Base-by-base conservation (phyloP, 2,888 invertebrate genomes). In the Steromphala cineraria region DNA sequence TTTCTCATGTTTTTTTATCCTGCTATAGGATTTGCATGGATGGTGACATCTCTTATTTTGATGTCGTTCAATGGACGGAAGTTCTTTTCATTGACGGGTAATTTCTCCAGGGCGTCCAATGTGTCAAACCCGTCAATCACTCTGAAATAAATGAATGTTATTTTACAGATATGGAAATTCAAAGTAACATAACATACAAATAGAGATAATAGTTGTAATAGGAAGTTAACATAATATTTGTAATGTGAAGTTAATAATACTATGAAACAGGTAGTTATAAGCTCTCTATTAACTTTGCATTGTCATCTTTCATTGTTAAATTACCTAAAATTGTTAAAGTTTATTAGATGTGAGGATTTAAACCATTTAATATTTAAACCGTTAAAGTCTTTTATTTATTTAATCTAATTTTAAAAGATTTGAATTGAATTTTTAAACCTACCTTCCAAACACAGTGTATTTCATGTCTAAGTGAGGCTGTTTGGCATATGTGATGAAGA, bases 1-100 rank as follows among this genome's bases (percentile, higher is more conserved):
- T 13, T 13, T 46, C 46, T 46, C 13, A 5, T 46, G 46, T 46
- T 10, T 13, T 4, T 46, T 13, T 46, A 46, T 21, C 85, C 85
- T 67, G 99, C 99, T 88, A 99, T 94, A 19, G 99, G 99, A 95
- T 99, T 99, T 3, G 99, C 98, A 95, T 99, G 99, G 92, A 99
- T 98, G 8, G 98, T 99, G 17, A 98, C 95, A 90, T 95, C 96
- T 91, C 97, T 97, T 88, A 99, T 96, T 93, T 96, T 95, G 40
- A 96, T 96, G 91, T 99, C 98, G 55, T 95, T 95, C 0, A 98
- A 94, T 0, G 99, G 99, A 88, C 96, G 95, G 92, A 95, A 98
- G 89, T 96, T 97, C 94, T 99, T 99, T 4, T 98, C 96, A 94
- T 98, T 98, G 0, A 99, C 98, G 78, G 97, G 96, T 84, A 98